phyloP scores from a whole-genome alignment of 37 sponge, comb jelly and placozoan species.

The Axinella damicornis region DNA sequence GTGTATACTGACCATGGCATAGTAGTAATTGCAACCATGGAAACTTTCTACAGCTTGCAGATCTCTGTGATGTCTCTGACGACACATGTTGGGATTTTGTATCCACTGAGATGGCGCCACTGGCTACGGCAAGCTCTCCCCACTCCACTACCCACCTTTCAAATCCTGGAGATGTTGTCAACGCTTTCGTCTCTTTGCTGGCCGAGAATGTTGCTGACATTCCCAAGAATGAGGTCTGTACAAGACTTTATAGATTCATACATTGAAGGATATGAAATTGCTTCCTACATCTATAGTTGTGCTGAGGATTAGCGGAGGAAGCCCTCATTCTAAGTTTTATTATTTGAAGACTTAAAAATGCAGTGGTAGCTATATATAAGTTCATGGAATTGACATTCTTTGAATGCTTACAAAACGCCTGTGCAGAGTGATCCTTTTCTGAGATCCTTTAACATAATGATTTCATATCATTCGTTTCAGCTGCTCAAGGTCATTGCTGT shows the following conservation, averaged over 20 bases:
- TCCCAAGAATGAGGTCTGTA: slow-evolving; percentile 4
- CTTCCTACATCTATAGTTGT: no score
- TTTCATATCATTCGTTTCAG: no score
- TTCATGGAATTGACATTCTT: no score
- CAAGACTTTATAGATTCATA: not conserved
- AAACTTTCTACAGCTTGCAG: slow-evolving; percentile 3
- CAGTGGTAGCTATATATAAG: no score
- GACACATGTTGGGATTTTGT: slow-evolving; percentile 4
- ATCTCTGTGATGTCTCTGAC: not conserved
- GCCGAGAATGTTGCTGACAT: not conserved
- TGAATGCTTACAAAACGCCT: no score
- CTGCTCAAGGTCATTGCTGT: slow-evolving; percentile 3
- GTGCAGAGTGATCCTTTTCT: no score
- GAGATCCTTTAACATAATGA: no score
- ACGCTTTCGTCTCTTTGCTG: not conserved
- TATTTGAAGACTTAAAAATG: no score
- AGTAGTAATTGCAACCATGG: no score
- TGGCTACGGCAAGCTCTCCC: not conserved
- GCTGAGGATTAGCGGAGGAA: no score
- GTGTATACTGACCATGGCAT: no score
- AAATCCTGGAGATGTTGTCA: not conserved
- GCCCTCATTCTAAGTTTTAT: no score
- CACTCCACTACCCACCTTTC: not conserved
- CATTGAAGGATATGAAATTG: not conserved
- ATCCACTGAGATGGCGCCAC: not conserved